Conservation (phyloP, 2,888 invertebrate species). For the Chloroclystis v-ata region DNA sequence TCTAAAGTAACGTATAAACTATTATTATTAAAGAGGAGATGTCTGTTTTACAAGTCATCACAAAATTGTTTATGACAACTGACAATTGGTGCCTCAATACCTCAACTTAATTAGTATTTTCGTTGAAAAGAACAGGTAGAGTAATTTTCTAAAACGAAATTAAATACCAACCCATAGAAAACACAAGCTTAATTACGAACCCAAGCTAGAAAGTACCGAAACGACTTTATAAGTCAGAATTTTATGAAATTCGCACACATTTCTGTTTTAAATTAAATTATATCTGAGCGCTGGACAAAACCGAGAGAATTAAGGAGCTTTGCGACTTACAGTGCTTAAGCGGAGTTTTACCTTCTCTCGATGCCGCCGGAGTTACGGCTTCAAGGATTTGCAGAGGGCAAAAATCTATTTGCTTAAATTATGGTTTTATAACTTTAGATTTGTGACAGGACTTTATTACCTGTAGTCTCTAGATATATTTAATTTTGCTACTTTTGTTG, state of each 20-base stretch:
- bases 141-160: too few relatives aligned
- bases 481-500: too few relatives aligned
- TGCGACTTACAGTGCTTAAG: slow-evolving; percentile 26
- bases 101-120: too few relatives aligned
- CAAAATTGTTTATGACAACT: too few relatives aligned
- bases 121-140: too few relatives aligned
- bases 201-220: background rate
- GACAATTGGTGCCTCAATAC: too few relatives aligned
- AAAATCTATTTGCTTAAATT: background rate
- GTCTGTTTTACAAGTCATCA: too few relatives aligned
- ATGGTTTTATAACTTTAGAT: background rate
- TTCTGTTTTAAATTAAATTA: slow-evolving; percentile 23
- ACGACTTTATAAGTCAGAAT: background rate
- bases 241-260: slow-evolving; percentile 9
- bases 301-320: slow-evolving; percentile 22
- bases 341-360: slow-evolving; percentile 19
- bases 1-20: too few relatives aligned
- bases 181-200: background rate
- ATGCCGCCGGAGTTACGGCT: slow-evolving; percentile 18
- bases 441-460: too few relatives aligned
- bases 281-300: slow-evolving; percentile 18
- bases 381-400: background rate
- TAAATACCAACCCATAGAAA: background rate
- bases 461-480: too few relatives aligned
- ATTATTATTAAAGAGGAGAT: too few relatives aligned